Evolutionary conservation across 1,140 invertebrate species (phyloP).

Genomic region (Orius insidiosus): DNA sequence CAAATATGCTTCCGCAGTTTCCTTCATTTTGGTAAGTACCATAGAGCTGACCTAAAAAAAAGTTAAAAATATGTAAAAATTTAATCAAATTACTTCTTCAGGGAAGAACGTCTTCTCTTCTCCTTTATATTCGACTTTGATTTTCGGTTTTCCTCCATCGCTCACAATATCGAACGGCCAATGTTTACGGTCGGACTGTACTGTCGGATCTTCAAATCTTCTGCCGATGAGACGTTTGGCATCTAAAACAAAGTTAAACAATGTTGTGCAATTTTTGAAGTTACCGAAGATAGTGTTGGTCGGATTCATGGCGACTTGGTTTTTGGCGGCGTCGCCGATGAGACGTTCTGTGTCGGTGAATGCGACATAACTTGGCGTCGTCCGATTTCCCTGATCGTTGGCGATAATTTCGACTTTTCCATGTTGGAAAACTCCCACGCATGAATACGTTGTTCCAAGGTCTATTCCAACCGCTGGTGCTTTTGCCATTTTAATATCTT

Average conservation of each 20-base stretch:
- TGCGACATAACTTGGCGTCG: conserved; percentile 92
- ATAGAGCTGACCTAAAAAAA: conserved; percentile 69
- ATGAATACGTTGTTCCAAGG: conserved; percentile 77
- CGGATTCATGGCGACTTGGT: conserved; percentile 86
- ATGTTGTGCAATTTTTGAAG: conserved; percentile 12
- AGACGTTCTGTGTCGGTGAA: conserved; percentile 94
- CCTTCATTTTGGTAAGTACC: conserved; percentile 50
- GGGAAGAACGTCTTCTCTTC: conserved; percentile 81
- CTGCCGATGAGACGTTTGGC: conserved; percentile 44
- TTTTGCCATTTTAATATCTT: background rate
- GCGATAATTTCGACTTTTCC: conserved; percentile 96
- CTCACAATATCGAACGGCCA: conserved; percentile 89
- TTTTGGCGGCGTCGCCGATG: conserved; percentile 94
- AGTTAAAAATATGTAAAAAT: background rate
- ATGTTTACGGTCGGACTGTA: conserved; percentile 90
- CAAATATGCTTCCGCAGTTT: conserved; percentile 63
- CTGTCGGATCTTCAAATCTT: conserved; percentile 57
- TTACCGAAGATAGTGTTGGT: conserved; percentile 89
- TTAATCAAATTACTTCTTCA: conserved; percentile 54
- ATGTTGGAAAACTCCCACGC: conserved; percentile 78
- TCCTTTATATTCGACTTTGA: conserved; percentile 77
- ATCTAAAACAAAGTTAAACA: conserved; percentile 23
- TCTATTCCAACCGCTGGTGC: conserved; percentile 64
- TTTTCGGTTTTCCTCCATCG: conserved; percentile 72
- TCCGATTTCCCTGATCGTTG: conserved; percentile 94